Percentiles rank a stretch among this genome's conserved stretches.
Evolutionary conservation across 2,888 invertebrate species (phyloP).

Genomic region (Lasioglossum pauxillum): DNA sequence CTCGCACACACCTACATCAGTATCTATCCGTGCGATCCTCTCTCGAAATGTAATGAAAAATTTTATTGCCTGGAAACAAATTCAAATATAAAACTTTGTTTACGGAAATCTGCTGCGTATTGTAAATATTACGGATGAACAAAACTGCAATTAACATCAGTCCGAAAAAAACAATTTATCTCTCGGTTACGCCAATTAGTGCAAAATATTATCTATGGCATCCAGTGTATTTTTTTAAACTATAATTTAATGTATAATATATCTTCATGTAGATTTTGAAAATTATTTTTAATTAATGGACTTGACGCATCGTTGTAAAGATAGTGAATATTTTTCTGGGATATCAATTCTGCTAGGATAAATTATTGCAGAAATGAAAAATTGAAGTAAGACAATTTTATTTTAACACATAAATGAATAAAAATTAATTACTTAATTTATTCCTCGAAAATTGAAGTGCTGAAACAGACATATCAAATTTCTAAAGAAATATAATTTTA

Average conservation of each 20-base stretch:
- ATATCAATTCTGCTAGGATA: background rate
- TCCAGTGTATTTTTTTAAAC: background rate
- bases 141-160: background rate
- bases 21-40: background rate
- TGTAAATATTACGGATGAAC: background rate
- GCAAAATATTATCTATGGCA: background rate
- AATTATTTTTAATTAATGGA: background rate
- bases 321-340: background rate
- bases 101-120: background rate
- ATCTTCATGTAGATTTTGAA: background rate
- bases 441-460: background rate
- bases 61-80: background rate
- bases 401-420: background rate
- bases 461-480: no score
- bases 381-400: background rate
- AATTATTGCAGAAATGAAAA: background rate
- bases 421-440: background rate
- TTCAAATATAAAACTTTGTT: slow-evolving; percentile 6
- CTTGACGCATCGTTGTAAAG: background rate
- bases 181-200: background rate
- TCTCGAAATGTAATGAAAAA: background rate
- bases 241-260: background rate
- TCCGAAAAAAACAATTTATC: background rate
- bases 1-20: background rate
- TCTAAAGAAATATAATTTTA: background rate